Percentiles rank a stretch among this genome's conserved stretches.
These are phyloP conservation scores for Sinosuthora webbiana DNA, from an alignment of 2,113 vertebrate genomes.

Conservation along the genomic window DNA sequence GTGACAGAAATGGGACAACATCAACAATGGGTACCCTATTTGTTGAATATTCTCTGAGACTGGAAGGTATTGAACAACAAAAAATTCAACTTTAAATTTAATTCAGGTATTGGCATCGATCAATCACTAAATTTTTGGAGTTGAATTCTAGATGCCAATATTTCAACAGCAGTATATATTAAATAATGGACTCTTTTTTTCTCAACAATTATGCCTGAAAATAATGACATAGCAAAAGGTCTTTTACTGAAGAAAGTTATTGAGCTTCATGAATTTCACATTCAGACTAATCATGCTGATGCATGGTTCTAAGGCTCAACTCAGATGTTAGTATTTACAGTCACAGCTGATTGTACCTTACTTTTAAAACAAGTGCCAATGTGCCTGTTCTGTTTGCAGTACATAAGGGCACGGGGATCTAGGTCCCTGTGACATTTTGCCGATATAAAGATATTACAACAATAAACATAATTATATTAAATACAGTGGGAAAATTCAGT, in stretches of 20 bases:
- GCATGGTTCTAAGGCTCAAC: background rate
- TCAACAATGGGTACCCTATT: background rate
- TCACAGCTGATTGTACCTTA: background rate
- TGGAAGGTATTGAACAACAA: background rate
- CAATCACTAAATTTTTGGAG: background rate
- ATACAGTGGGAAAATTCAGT: background rate
- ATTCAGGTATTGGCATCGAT: background rate
- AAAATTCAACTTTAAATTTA: background rate
- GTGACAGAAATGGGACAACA: background rate
- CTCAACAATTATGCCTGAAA: background rate
- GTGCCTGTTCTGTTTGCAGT: background rate
- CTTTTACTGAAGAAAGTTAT: background rate
- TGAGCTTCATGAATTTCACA: background rate
- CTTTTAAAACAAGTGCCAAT: background rate
- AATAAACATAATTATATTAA: background rate
- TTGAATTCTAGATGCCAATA: background rate
- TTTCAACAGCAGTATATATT: background rate
- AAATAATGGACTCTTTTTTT: background rate
- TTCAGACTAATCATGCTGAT: background rate
- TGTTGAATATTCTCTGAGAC: background rate
- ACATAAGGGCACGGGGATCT: background rate
- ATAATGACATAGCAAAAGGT: background rate
- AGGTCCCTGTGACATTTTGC: background rate
- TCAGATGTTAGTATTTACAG: background rate
- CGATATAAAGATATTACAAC: background rate